These are phyloP conservation scores for Lerista edwardsae DNA, from an alignment of 2,797 vertebrate species.

Conservation along the genomic window DNA sequence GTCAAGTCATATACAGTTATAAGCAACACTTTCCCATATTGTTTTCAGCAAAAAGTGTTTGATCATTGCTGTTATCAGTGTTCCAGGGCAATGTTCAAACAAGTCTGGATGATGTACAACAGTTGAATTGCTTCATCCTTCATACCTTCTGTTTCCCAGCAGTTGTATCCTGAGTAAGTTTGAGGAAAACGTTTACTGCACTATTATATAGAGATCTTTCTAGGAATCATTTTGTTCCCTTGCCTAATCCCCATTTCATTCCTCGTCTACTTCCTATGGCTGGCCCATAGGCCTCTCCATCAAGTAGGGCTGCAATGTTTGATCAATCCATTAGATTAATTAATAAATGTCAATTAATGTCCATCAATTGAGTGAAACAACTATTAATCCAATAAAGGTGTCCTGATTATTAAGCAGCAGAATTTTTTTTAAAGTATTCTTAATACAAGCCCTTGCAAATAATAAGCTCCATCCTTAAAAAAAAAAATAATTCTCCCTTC, in stretches of 20 bases:
- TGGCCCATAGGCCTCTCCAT: not conserved
- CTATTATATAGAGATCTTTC: not conserved
- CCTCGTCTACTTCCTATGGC: not conserved
- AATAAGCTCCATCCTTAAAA: not conserved
- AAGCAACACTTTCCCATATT: not conserved
- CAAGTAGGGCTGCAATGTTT: not conserved
- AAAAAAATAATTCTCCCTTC: no score
- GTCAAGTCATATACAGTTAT: not conserved
- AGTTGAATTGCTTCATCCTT: constrained; percentile 10
- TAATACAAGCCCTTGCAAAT: not conserved
- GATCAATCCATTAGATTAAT: no score
- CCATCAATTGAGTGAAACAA: not conserved
- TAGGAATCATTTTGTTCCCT: not conserved
- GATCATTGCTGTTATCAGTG: not conserved
- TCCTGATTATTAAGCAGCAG: not conserved
- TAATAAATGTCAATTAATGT: not conserved
- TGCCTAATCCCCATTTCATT: not conserved
- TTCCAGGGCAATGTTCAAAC: constrained; percentile 8
- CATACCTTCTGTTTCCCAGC: not conserved
- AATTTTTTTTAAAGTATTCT: not conserved
- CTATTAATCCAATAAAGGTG: not conserved
- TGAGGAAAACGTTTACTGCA: not conserved
- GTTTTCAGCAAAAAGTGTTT: not conserved
- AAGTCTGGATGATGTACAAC: not conserved
- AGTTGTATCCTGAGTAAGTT: not conserved